These are phyloP conservation scores for Volucella inanis DNA, from an alignment of 2,888 invertebrate genomes.

Conservation along the genomic window DNA sequence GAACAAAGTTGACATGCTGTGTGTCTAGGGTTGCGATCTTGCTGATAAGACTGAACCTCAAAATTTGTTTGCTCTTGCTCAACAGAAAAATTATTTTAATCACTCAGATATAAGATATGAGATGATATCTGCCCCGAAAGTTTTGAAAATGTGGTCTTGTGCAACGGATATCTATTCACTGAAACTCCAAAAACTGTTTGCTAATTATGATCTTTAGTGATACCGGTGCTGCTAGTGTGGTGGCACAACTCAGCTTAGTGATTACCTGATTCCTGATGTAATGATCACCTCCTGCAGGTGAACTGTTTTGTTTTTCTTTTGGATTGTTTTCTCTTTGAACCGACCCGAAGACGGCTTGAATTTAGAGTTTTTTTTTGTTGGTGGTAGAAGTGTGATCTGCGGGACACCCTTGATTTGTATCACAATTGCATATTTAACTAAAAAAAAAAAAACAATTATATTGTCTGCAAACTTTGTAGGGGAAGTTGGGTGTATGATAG, in stretches of 20 bases:
- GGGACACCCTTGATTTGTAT: too few species aligned
- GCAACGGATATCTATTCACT: constrained; percentile 35
- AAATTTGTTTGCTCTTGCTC: constrained; percentile 66
- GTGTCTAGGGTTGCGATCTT: constrained; percentile 39
- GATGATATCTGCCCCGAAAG: constrained; percentile 56
- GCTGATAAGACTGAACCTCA: constrained; percentile 55
- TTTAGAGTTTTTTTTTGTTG: too few species aligned
- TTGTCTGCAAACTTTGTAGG: too few species aligned
- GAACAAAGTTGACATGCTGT: constrained; percentile 53
- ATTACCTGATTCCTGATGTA: constrained; percentile 41
- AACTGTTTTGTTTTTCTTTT: too few species aligned
- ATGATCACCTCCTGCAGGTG: too few species aligned
- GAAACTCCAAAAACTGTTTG: constrained; percentile 26
- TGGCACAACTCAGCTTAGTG: constrained; percentile 32
- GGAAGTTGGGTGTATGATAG: too few species aligned
- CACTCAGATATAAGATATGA: constrained; percentile 33
- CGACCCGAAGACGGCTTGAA: too few species aligned
- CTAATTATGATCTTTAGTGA: constrained; percentile 64
- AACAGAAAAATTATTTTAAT: constrained; percentile 64
- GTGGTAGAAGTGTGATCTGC: too few species aligned
- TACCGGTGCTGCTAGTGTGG: neutral
- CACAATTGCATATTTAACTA: too few species aligned
- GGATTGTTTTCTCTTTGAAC: too few species aligned
- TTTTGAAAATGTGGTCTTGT: constrained; percentile 51
- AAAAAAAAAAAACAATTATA: too few species aligned